phyloP scores from a whole-genome alignment of 2,797 vertebrate species.

The Arctocebus calabarensis region DNA sequence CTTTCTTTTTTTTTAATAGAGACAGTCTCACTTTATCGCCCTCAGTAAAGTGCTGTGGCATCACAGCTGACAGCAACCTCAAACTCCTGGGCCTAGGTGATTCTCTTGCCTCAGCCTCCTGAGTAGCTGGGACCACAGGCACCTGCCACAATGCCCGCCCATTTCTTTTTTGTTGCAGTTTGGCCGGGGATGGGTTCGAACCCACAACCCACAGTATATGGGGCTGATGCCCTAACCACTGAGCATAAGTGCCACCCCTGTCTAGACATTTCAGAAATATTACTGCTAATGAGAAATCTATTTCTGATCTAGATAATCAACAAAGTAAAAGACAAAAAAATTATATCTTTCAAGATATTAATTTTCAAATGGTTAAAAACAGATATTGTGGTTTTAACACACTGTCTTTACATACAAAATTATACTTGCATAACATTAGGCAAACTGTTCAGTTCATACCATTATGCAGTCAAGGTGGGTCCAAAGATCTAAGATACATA shows the following conservation, averaged over 20 bases:
- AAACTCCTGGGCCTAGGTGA: too few relatives aligned
- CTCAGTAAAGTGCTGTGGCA: too few relatives aligned
- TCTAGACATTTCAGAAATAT: neutral
- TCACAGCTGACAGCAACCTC: too few relatives aligned
- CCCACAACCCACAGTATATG: too few relatives aligned
- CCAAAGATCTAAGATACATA: neutral
- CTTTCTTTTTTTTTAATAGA: too few relatives aligned
- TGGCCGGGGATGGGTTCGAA: too few relatives aligned
- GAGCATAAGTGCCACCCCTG: neutral
- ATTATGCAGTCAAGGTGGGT: neutral
- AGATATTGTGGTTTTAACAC: neutral
- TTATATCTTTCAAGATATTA: neutral
- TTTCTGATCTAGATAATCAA: neutral
- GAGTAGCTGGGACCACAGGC: too few relatives aligned
- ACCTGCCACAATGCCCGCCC: too few relatives aligned
- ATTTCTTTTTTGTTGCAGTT: too few relatives aligned
- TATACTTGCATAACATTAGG: neutral
- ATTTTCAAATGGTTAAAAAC: neutral
- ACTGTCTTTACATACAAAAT: neutral
- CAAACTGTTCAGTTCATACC: neutral
- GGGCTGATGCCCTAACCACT: too few relatives aligned
- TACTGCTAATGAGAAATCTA: neutral
- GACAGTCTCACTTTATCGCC: too few relatives aligned
- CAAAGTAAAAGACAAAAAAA: neutral
- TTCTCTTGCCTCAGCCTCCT: too few relatives aligned